Percentiles rank a stretch among this genome's conserved stretches.
phyloP scores from a whole-genome alignment of 2,888 invertebrate genomes.

The Nasonia oneida region DNA sequence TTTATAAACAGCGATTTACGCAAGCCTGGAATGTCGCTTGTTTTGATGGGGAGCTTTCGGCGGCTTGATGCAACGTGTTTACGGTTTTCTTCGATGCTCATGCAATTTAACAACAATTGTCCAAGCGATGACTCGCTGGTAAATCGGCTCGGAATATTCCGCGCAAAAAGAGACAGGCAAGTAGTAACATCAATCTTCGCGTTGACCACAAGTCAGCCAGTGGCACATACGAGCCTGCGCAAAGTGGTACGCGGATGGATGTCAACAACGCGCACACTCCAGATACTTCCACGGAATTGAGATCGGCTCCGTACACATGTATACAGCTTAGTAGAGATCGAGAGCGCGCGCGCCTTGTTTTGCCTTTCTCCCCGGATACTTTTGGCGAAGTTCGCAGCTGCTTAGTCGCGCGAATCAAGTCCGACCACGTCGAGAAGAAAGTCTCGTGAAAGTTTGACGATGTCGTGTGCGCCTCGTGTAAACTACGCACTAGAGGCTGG shows the following conservation, averaged over 20 bases:
- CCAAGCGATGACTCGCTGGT: background rate
- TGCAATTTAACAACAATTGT: background rate
- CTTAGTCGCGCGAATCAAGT: slow-evolving; percentile 50
- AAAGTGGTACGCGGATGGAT: background rate
- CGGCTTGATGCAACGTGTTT: background rate
- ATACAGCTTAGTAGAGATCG: slow-evolving; percentile 1
- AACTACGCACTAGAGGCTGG: background rate
- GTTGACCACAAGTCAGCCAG: background rate
- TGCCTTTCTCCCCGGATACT: slow-evolving; percentile 76
- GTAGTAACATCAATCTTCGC: slow-evolving; percentile 11
- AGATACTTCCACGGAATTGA: background rate
- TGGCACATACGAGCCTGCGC: background rate
- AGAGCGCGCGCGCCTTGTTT: slow-evolving; percentile 61
- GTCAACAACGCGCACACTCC: background rate
- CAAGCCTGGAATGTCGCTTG: slow-evolving; percentile 9
- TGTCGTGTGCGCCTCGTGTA: background rate
- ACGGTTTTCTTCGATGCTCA: background rate
- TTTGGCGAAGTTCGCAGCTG: slow-evolving; percentile 45
- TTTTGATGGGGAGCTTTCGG: background rate
- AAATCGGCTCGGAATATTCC: background rate
- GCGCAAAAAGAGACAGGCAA: background rate
- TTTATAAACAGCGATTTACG: slow-evolving; percentile 40
- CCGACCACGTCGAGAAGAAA: slow-evolving; percentile 67
- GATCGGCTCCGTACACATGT: background rate
- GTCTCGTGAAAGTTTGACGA: slow-evolving; percentile 69